Evolutionary conservation across 2,888 invertebrate species (phyloP).

Genomic region (Phyllotreta striolata): DNA sequence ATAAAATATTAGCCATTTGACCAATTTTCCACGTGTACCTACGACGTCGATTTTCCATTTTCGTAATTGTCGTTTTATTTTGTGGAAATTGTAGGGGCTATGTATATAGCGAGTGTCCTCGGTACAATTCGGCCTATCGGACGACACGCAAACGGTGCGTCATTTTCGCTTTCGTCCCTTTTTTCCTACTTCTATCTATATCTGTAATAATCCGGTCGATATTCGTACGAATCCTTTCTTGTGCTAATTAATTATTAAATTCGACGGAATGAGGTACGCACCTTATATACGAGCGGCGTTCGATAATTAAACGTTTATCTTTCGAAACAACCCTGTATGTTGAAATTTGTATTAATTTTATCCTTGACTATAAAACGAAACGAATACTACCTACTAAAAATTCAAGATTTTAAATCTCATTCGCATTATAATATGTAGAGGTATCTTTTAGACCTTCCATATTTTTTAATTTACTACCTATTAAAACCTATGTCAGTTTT

Average conservation of each 20-base stretch:
- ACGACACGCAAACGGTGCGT: constrained; percentile 10
- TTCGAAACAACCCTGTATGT: no score
- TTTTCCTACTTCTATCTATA: not conserved
- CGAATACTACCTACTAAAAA: constrained; percentile 12
- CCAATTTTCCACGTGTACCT: not conserved
- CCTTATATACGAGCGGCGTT: no score
- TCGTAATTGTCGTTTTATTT: constrained; percentile 6
- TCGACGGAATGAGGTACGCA: no score
- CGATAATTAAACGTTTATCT: no score
- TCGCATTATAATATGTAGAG: not conserved
- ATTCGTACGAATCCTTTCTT: not conserved
- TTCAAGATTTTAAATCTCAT: constrained; percentile 15
- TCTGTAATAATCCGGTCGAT: constrained; percentile 1
- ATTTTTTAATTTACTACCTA: constrained; percentile 36
- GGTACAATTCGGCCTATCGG: constrained; percentile 1
- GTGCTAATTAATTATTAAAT: no score
- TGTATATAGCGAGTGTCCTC: constrained; percentile 2
- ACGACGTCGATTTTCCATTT: constrained; percentile 3
- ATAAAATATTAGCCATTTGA: constrained; percentile 3
- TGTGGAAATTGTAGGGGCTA: constrained; percentile 5
- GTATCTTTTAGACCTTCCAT: constrained; percentile 2
- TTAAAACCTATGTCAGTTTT: constrained; percentile 37
- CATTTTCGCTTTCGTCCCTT: constrained; percentile 5
- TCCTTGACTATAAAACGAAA: no score
- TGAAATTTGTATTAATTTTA: no score